Base-by-base conservation (phyloP, 1,140 invertebrate genomes). In the Brachionus rubens region DNA sequence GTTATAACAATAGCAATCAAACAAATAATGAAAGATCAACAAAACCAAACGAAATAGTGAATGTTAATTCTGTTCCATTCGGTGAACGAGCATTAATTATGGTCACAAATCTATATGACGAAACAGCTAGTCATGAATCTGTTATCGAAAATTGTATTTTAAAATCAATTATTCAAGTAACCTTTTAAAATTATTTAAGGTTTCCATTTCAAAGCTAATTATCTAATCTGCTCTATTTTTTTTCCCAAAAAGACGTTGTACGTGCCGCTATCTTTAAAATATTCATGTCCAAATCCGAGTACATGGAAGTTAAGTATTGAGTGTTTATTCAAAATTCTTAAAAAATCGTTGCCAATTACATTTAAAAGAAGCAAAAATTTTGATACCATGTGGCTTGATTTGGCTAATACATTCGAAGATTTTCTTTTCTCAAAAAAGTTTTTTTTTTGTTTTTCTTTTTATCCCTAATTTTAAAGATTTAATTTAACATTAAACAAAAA, bases 251-350 rank as follows among this genome's bases (percentile, higher is more conserved):
- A 88, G 86, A 88, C 90, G 7, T 83, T 92, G 78, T 88, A 89
- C 30, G 85, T 90, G 43, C 91, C 92, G 16, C 82, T 95, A 68
- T 87, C 89, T 10, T 87, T 92, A 83, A 93, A 93, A 84, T 94
- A 94, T 80, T 87, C 88, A 70, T 94, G 92, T 82, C 88, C 90
- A 0, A 90, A 90, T 6, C 88, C 90, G 46, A 89, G 88, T 77
- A 93, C 91, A 4, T 95, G 93, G 93, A 91, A 92, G 86, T 82
- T 93, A 68, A 90, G 91, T 2, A 90, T 92, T 21, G 89, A 89
- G 72, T 90, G 90, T 82, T 86, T 95, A 10, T 87, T 94, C 41
- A 88, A 87, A 40, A 89, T 94, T n/a, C 84, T 96, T 46, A 90
- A 90, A 75, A 89, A 90, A 3, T 93, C 92, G 1, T 84, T 98